Conservation (phyloP, 53 echinoderm and acorn worm species). For the Temnopleurus reevesii region DNA sequence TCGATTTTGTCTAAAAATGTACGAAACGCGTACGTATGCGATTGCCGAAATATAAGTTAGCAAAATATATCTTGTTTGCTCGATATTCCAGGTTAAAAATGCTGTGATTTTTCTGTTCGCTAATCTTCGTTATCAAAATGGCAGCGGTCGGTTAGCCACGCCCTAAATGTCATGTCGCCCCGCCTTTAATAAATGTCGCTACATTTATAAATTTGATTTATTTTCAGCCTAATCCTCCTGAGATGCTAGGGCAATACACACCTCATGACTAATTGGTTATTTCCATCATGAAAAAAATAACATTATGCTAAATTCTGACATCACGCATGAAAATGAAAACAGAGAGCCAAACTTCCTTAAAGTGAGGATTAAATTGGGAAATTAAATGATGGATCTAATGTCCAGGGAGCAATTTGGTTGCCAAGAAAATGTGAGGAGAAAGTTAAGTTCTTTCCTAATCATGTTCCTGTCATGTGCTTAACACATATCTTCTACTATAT, state of each 20-base stretch:
- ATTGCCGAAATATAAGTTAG: too few species aligned
- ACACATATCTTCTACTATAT: background rate
- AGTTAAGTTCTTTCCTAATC: background rate
- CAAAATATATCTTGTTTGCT: too few species aligned
- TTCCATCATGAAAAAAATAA: conserved; percentile 3
- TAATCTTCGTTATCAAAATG: too few species aligned
- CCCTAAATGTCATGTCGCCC: too few species aligned
- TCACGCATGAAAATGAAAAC: conserved; percentile 7
- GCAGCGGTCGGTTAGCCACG: too few species aligned
- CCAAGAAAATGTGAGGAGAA: background rate
- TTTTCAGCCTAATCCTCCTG: background rate
- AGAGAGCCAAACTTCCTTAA: background rate
- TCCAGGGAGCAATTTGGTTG: background rate
- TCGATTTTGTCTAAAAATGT: too few species aligned
- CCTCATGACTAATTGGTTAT: background rate
- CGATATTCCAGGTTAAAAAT: too few species aligned
- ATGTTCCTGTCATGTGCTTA: conserved; percentile 10
- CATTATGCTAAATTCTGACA: background rate
- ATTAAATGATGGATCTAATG: background rate
- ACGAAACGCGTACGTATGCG: too few species aligned
- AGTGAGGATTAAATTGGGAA: background rate
- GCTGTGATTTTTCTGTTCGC: too few species aligned
- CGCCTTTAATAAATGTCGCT: background rate
- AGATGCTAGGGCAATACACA: background rate
- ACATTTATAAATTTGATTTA: background rate